Evolutionary conservation across 1,140 invertebrate genomes (phyloP).

Genomic region (Physella acuta): DNA sequence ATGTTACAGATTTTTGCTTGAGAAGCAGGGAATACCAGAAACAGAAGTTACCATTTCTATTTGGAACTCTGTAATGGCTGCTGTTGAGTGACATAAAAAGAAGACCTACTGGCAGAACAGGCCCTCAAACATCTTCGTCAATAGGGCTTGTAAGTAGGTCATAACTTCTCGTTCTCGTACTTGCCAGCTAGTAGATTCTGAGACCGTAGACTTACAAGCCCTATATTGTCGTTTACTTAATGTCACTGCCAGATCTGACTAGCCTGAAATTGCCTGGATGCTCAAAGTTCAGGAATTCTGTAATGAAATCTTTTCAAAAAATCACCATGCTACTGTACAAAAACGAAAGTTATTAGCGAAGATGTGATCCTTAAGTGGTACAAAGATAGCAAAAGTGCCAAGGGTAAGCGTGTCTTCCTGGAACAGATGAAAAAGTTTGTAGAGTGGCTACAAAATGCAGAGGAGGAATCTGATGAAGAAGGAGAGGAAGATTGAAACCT

Average conservation of each 20-base stretch:
- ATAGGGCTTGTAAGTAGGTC: no score
- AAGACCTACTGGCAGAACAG: slow-evolving; percentile 92
- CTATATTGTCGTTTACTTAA: slow-evolving; percentile 80
- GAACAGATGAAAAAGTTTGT: slow-evolving; percentile 97
- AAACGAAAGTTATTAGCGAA: slow-evolving; percentile 64
- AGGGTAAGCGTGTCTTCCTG: slow-evolving; percentile 91
- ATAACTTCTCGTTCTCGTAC: no score
- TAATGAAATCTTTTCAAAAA: slow-evolving; percentile 96
- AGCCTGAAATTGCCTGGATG: slow-evolving; percentile 83
- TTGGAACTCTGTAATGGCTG: slow-evolving; percentile 90
- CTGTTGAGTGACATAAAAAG: slow-evolving; percentile 98
- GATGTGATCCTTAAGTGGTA: slow-evolving; percentile 50
- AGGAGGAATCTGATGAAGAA: slow-evolving; percentile 72
- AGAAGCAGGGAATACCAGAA: slow-evolving; percentile 79
- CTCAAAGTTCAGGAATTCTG: slow-evolving; percentile 94
- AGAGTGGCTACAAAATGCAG: slow-evolving; percentile 94
- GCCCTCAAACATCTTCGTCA: slow-evolving; percentile 85
- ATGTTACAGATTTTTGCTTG: slow-evolving; percentile 66
- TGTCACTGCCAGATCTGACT: slow-evolving; percentile 78
- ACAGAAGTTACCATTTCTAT: slow-evolving; percentile 81
- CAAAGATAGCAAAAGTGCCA: slow-evolving; percentile 31
- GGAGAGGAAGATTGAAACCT: slow-evolving; percentile 2
- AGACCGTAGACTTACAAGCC: no score
- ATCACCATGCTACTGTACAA: slow-evolving; percentile 95
- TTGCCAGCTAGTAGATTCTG: no score